A percentile compares a stretch with the other conserved stretches of the same genome.
Evolutionary conservation across 2,888 invertebrate genomes (phyloP).

Genomic region (Hyposoter dolosus): DNA sequence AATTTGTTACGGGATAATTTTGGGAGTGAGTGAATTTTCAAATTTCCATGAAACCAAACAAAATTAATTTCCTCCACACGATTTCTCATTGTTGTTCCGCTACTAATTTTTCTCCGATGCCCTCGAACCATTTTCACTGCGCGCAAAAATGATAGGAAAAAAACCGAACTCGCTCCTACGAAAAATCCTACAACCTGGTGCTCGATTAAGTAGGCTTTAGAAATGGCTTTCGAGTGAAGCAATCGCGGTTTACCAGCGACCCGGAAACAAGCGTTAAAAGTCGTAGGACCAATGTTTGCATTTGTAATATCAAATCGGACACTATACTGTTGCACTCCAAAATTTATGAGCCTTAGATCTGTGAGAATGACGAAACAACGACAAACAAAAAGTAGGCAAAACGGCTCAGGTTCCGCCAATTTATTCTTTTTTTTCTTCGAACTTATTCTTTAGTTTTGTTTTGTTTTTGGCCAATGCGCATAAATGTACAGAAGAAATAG

Average conservation of each 20-base stretch:
- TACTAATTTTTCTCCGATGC: not conserved
- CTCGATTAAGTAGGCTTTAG: slow-evolving; percentile 45
- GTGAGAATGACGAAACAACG: slow-evolving; percentile 33
- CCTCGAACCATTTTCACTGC: not conserved
- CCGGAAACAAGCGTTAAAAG: not conserved
- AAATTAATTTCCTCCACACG: not conserved
- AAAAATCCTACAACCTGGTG: slow-evolving; percentile 50
- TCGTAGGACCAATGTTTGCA: slow-evolving; percentile 34
- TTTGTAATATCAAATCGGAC: slow-evolving; percentile 48
- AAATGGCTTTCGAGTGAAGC: slow-evolving; percentile 46
- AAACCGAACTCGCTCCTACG: not conserved
- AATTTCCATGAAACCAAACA: not conserved
- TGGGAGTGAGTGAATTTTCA: no score
- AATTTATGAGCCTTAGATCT: slow-evolving; percentile 27
- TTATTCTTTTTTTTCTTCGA: slow-evolving; percentile 37
- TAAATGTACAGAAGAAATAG: slow-evolving; percentile 64
- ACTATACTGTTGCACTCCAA: slow-evolving; percentile 22
- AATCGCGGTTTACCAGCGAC: not conserved
- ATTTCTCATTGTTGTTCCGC: not conserved
- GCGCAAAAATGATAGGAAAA: not conserved
- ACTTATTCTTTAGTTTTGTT: not conserved
- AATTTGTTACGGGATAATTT: not conserved
- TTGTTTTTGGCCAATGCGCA: slow-evolving; percentile 17
- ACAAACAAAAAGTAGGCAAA: slow-evolving; percentile 20
- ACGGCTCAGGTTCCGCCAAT: slow-evolving; percentile 25